Base-by-base conservation (phyloP, 1,140 invertebrate species). In the Halesus radiatus region DNA sequence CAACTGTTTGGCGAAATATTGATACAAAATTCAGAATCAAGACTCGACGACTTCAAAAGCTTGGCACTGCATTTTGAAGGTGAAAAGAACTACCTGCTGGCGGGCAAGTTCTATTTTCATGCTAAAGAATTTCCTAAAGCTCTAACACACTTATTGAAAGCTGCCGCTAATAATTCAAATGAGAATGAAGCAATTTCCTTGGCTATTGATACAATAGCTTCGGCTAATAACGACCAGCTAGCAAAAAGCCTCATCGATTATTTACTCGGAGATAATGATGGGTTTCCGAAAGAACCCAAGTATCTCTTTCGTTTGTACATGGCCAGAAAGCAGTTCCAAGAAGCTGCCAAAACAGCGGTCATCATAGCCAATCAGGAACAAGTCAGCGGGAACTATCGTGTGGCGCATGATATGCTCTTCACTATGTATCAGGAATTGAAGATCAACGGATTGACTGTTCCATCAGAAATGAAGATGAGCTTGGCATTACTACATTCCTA, bases 281-380 rank as follows among this genome's bases (percentile, higher is more conserved):
- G 97, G 3, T 91, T 96, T 78, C 97, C 98, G 10, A 98, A 98
- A 90, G 98, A 99, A 92, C 96, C 98, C 0, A 97, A 98, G 80
- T 98, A 98, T 88, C 87, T 99, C 64, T 99, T 99, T 85, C 92
- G 96, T 18, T 90, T 99, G 52, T 99, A 99, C 86, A 98, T 99
- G 94, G 96, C 96, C 7, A 91, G 97, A 81, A 95, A 95, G 86
- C 96, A 98, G 87, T 99, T 96, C 85, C 92, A 92, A 79, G 98
- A 99, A 88, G 98, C 98, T 3, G 97, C 98, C 0, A 98, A 98
- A 89, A 99, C 98, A 18, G 98, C 98, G 32, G 88, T 99, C 37
- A 98, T 99, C 84, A 98, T 99, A 84, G 96, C 97, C 0, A 94
- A 94, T 84, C 97, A 99, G 86, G 98, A 99, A 88, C 98, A 99